Conservation (phyloP, 2,888 invertebrate species). For the Blomia tropicalis region DNA sequence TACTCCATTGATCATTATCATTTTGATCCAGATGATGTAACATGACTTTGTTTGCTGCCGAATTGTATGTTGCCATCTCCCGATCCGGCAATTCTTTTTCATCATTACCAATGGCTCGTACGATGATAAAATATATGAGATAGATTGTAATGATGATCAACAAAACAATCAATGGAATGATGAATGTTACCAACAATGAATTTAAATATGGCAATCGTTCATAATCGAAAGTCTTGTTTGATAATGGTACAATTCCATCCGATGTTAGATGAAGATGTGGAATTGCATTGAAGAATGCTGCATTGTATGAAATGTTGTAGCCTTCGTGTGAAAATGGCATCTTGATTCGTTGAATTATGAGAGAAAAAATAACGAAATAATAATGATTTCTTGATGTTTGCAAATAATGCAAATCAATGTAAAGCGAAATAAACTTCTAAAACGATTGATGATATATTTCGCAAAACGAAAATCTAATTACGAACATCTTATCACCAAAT, state of each 20-base stretch:
- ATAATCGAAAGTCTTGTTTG: constrained; percentile 10
- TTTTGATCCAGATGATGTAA: background rate
- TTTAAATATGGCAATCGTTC: background rate
- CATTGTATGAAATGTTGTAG: background rate
- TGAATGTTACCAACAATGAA: constrained; percentile 13
- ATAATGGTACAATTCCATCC: background rate
- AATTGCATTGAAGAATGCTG: background rate
- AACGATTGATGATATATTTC: too few species aligned
- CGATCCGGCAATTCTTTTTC: too few species aligned
- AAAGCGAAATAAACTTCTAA: too few species aligned
- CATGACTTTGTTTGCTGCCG: background rate
- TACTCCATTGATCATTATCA: background rate
- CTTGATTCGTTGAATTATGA: too few species aligned
- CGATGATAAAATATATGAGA: background rate
- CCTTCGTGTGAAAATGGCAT: background rate
- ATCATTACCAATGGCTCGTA: background rate
- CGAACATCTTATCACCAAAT: too few species aligned
- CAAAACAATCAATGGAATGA: constrained; percentile 1
- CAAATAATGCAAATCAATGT: too few species aligned
- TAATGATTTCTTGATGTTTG: too few species aligned
- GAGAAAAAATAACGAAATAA: too few species aligned
- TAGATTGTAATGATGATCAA: background rate
- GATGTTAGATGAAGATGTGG: background rate
- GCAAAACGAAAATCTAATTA: too few species aligned
- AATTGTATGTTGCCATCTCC: too few species aligned